Conservation (phyloP, 2,113 vertebrate species). For the Pleuronectes platessa region DNA sequence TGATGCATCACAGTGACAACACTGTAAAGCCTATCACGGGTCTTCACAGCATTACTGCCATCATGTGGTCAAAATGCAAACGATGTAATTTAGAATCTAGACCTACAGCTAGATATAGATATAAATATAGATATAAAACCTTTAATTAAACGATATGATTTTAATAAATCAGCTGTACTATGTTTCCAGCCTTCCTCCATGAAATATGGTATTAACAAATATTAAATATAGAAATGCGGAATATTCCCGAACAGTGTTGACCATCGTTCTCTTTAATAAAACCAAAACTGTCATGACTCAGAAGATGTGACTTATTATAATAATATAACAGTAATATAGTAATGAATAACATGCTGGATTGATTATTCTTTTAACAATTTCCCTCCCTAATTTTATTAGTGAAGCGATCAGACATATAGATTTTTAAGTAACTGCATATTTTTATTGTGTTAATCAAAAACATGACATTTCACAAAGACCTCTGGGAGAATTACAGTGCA, state of each 20-base stretch:
- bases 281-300: background rate
- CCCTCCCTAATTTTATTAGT: too few species aligned
- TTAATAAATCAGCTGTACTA: too few species aligned
- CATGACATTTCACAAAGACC: constrained; percentile 81
- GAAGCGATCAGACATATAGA: background rate
- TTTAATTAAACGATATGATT: too few species aligned
- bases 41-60: constrained; percentile 24
- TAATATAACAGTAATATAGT: too few species aligned
- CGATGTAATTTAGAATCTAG: too few species aligned
- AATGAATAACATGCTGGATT: too few species aligned
- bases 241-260: background rate
- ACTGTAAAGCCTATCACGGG: background rate
- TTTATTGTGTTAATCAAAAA: constrained; percentile 87
- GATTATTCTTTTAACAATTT: too few species aligned
- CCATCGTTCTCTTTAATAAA: background rate
- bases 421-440: constrained; percentile 78
- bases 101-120: too few species aligned
- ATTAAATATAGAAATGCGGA: background rate
- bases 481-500: constrained; percentile 80
- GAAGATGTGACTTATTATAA: background rate
- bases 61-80: constrained; percentile 35
- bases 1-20: too few species aligned
- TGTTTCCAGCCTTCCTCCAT: too few species aligned
- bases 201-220: too few species aligned
- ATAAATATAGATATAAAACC: too few species aligned